These are phyloP conservation scores for Actenoides hombroni DNA, from an alignment of 2,113 vertebrate species.

Conservation along the genomic window DNA sequence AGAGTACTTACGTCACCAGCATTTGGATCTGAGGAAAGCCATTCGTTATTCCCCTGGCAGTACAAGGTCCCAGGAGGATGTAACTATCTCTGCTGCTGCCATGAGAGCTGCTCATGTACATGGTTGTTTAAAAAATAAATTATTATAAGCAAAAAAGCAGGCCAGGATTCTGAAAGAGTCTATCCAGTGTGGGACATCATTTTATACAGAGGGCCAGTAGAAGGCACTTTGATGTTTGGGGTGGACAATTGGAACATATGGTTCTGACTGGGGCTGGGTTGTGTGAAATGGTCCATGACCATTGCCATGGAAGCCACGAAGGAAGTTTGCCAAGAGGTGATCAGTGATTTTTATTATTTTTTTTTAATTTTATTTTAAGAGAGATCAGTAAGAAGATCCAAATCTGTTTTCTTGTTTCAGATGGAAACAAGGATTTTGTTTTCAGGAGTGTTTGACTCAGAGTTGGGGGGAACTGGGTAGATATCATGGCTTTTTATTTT, in stretches of 20 bases:
- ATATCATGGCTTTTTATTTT: background rate
- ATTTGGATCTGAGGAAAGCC: background rate
- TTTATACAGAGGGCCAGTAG: background rate
- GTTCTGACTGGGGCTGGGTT: background rate
- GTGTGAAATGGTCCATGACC: background rate
- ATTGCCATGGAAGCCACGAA: background rate
- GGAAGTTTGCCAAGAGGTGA: background rate
- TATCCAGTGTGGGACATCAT: background rate
- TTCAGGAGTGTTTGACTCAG: background rate
- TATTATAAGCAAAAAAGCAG: background rate
- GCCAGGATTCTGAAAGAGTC: background rate
- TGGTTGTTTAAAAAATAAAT: rapidly evolving
- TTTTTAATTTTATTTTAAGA: background rate
- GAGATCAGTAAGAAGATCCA: background rate
- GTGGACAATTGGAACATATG: background rate
- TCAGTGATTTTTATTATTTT: too few species aligned
- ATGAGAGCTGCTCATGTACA: background rate
- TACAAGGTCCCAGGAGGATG: background rate
- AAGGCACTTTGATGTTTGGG: background rate
- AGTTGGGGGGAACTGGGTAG: background rate
- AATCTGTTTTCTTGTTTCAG: background rate
- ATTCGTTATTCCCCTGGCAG: background rate
- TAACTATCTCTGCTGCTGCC: background rate
- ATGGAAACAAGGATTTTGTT: background rate
- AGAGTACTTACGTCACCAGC: background rate